Evolutionary conservation across 2,888 invertebrate species (phyloP), one percentile per base, ranked within the genome.

Genomic region (Sclerodermus sp.): DNA sequence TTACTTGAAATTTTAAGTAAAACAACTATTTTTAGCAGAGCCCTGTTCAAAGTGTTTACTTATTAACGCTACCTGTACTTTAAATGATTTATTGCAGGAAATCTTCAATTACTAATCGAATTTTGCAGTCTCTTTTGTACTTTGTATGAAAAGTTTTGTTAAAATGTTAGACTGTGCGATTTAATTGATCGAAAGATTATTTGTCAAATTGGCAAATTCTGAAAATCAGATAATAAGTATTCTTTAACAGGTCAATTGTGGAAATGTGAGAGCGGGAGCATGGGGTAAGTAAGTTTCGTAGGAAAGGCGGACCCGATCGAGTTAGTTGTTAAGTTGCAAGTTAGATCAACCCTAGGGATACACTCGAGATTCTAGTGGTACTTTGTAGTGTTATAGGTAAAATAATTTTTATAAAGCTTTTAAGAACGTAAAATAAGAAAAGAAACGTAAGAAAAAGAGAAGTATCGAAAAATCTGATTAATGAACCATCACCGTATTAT

Each of bases 321-420:
- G 61, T 62, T 67, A 67, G 52, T 60, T 58, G 51, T 62, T 68
- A 64, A 62, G 60, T 68, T 53, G 57, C 58, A 57, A 62, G 60
- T 67, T 68, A 68, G 49, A 62, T 58, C 61, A 67, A 71, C 70
- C 73, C 74, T 68, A 70, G 71, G 74, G 73, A 71, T 73, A 62
- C 66, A 57, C 61, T 65, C 61, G 57, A 68, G 69, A 74, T 75
- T 76, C 72, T 73, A 74, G 70, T 70, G 65, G 60, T 68, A 74
- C 68, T 66, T 67, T 50, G 66, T 64, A 59, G 62, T 67, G 67
- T 62, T 65, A 63, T 46, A 49, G 50, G 30, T 54, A 53, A n/a
- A 39, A 42, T 55, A 52, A 48, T 57, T 37, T 34, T 37, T 14
- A n/a, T 46, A 41, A 48, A 55, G 45, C 41, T 17, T 43, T 42